Evolutionary conservation across 1,140 invertebrate species (phyloP), one percentile per base, ranked within the genome.

Genomic region (Tetraneura akinire): DNA sequence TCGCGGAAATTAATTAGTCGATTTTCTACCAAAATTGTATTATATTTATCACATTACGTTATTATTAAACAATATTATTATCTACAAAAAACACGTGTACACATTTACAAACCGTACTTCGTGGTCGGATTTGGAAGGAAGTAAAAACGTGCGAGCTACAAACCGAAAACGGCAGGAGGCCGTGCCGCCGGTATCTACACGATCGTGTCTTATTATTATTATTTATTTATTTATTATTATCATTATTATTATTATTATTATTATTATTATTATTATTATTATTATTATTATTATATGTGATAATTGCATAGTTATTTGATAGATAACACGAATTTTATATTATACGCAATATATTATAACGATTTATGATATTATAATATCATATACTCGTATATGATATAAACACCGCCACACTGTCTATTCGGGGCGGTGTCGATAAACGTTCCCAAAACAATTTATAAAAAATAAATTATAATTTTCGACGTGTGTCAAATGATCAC

Each of bases 121-220:
- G 45, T 47, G 10, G 8, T 3, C 32, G 8, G 3, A 37, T 8
- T 37, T 37, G 8, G 32, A 37, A 37, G 8, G 32, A 37, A 8
- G 8, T n/a, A 23, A 62, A 62, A 62, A 62, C 60, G 60, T 62
- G 60, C 60, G 29, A 23, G 60, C 16, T 26, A 62, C 18, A 62
- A 62, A 26, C 60, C 60, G 29, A n/a, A 62, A n/a, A 62, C 57
- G 26, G 57, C 16, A 32, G 57, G 57, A 26, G 57, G 26, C 26
- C 57, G 14, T n/a, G n/a, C 57, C 57, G 57, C 57, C n/a, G n/a
- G n/a, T n/a, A n/a, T n/a, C n/a, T n/a, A n/a, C 32, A 62, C 29
- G 60, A 37, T 62, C 32, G 32, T 62, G 60, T 62, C 60, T 62
- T 62, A 62, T 62, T 62, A 62, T 16, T n/a, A n/a, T n/a, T n/a